Percentiles rank a stretch among this genome's conserved stretches.
Evolutionary conservation across 2,888 invertebrate genomes (phyloP).

Genomic region (Diogma glabrata): DNA sequence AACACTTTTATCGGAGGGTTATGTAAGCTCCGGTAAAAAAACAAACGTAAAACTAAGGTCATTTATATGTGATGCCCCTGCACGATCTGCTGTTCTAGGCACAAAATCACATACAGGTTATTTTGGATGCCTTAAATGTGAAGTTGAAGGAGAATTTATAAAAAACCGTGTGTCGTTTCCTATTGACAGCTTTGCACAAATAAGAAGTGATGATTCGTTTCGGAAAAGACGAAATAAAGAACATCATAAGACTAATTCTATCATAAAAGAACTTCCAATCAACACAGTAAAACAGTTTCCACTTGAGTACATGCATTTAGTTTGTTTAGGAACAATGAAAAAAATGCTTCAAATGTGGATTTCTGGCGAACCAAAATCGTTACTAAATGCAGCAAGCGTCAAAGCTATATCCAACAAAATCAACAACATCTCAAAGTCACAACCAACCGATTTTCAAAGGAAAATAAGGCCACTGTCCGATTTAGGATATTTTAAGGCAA

Average conservation of each 20-base stretch:
- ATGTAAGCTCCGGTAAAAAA: no score
- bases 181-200: neutral
- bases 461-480: slow-evolving; percentile 19
- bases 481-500: slow-evolving; percentile 20
- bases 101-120: no score
- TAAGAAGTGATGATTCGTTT: neutral
- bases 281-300: neutral
- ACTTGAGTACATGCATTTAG: neutral
- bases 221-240: neutral
- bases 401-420: neutral
- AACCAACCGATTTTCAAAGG: slow-evolving; percentile 20
- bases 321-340: neutral
- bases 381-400: neutral
- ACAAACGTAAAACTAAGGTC: no score
- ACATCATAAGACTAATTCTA: no score
- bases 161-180: neutral
- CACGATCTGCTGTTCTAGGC: no score
- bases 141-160: no score
- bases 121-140: no score
- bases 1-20: no score
- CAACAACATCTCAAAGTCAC: neutral
- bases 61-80: no score
- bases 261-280: neutral
- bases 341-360: neutral
- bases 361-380: neutral